phyloP scores from a whole-genome alignment of 2,113 vertebrate species.

The Dromaius novaehollandiae region DNA sequence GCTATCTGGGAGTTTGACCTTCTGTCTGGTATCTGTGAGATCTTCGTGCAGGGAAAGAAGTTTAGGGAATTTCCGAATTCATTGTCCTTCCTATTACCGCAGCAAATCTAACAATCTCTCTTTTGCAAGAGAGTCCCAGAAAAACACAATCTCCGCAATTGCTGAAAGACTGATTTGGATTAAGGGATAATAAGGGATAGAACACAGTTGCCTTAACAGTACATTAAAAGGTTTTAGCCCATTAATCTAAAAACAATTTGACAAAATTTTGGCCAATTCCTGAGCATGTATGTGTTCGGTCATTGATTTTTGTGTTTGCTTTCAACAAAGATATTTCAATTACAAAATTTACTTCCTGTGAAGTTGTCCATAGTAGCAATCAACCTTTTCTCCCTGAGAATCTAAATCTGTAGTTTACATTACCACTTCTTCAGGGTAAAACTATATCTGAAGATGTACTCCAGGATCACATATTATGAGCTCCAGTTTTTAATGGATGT shows the following conservation, averaged over 20 bases:
- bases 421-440: not conserved
- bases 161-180: not conserved
- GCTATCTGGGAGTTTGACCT: not conserved
- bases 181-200: not conserved
- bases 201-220: not conserved
- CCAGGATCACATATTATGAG: not conserved
- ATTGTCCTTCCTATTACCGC: not conserved
- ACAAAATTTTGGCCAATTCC: not conserved
- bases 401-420: not conserved
- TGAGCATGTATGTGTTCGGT: accelerated
- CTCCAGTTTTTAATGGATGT: not conserved
- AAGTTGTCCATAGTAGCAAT: not conserved
- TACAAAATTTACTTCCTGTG: not conserved
- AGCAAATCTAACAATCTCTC: not conserved
- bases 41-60: not conserved
- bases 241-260: not conserved
- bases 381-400: not conserved
- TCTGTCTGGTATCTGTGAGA: not conserved
- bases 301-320: not conserved
- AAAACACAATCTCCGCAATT: not conserved
- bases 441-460: not conserved
- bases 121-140: not conserved
- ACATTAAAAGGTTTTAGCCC: not conserved
- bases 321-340: not conserved
- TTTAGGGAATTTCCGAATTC: not conserved